Conservation (phyloP, 2,113 vertebrate species). For the Antechinus stuartii region DNA sequence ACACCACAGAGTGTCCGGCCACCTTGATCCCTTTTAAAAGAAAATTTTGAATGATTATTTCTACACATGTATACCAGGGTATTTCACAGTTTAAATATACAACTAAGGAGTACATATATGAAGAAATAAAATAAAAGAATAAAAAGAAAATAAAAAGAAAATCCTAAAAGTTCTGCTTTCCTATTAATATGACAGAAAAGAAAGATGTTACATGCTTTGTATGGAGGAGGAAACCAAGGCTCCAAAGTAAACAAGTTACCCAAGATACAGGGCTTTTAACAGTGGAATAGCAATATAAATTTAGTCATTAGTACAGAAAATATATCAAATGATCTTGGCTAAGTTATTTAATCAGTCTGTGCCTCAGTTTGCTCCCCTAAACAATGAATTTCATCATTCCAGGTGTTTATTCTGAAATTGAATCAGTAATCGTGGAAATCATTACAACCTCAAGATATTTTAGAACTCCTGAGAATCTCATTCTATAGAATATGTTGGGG, state of each 20-base stretch:
- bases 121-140: no score
- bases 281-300: neutral
- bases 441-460: neutral
- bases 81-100: conserved; percentile 43
- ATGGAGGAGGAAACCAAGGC: neutral
- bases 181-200: neutral
- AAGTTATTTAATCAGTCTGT: neutral
- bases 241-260: neutral
- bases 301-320: neutral
- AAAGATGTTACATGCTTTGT: neutral
- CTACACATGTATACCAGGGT: conserved; percentile 21
- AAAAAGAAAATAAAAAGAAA: neutral
- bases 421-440: neutral
- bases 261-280: neutral
- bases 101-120: conserved; percentile 30
- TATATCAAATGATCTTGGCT: neutral
- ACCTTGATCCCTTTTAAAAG: conserved; percentile 91
- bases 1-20: conserved; percentile 95
- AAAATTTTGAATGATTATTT: conserved; percentile 72
- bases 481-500: neutral
- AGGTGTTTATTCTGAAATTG: neutral
- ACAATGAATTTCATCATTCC: neutral
- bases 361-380: neutral
- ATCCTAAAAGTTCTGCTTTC: neutral
- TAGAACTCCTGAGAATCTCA: neutral